Percentiles rank a stretch among this genome's conserved stretches.
These are phyloP conservation scores for Eidolon dupreanum DNA, from an alignment of 2,797 vertebrate genomes.

Conservation along the genomic window DNA sequence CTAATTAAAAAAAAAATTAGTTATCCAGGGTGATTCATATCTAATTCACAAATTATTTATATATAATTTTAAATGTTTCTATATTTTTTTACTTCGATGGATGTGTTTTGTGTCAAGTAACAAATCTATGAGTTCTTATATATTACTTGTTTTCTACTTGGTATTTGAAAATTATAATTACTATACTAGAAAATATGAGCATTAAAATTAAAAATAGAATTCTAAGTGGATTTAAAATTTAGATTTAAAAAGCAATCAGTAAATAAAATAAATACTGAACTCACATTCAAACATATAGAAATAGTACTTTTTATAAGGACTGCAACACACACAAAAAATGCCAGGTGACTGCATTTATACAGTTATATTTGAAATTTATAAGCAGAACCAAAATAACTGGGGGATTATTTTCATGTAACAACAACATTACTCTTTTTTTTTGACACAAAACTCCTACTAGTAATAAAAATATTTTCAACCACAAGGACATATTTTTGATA, in stretches of 20 bases:
- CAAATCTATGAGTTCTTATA: background rate
- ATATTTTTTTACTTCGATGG: background rate
- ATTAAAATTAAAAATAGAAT: background rate
- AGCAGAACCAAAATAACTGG: background rate
- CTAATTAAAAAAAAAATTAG: background rate
- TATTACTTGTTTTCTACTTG: background rate
- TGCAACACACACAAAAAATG: background rate
- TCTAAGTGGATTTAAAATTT: background rate
- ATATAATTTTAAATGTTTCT: background rate
- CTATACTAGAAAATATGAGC: background rate
- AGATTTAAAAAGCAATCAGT: background rate
- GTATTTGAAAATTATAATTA: background rate
- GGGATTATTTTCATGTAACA: background rate
- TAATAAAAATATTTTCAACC: constrained; percentile 37
- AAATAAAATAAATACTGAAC: background rate
- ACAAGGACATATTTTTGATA: background rate
- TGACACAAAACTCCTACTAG: background rate
- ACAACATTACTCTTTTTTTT: background rate
- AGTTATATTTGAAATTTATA: background rate
- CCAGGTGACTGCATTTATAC: background rate
- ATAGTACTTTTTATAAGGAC: background rate
- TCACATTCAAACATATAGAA: background rate
- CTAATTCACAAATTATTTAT: background rate
- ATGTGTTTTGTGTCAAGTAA: background rate
- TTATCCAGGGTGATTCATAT: background rate